Evolutionary conservation across 2,888 invertebrate genomes (phyloP), one percentile per base, ranked within the genome.

Genomic region (Drosophila crucigera): DNA sequence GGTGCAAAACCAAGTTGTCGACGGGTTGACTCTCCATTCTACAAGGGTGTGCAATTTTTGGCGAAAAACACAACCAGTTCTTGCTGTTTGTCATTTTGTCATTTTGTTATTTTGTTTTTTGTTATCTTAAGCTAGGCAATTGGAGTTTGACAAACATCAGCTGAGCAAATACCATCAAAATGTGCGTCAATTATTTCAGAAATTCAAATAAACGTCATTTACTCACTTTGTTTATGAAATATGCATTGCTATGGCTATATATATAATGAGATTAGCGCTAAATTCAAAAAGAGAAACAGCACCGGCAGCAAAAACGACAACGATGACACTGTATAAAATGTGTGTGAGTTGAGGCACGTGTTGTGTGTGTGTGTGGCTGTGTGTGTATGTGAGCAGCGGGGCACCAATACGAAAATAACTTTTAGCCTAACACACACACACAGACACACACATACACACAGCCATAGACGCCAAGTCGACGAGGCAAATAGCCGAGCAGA

Each of bases 361-460:
- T 66, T 50, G 31, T 56, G 16, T 53, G 14, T 35, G 25, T 41
- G 31, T 30, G 64, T 31, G 33, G 25, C 19, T 58, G 33, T 43
- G 28, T 67, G 61, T 64, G 37, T 35, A 41, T 67, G 53, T 68
- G 54, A 25, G 58, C 63, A 25, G 33, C 47, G 41, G 64, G 50
- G 55, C 39, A 83, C 68, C 66, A 68, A 70, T 75, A 88, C 73
- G 19, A 82, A 85, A 89, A 89, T 85, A 89, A 66, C 82, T 82
- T 84, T 78, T 64, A 80, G 81, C 80, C 39, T 53, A 56, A 64
- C 43, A 39, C 10, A 30, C 19, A 41, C 19, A 41, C 19, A 41
- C 39, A 43, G 6, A 14, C 35, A 7, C 28, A 58, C 22, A 64
- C 43, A n/a, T 28, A 2, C 47, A 58, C 16, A 43, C 22, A 33